phyloP scores from a whole-genome alignment of 2,888 invertebrate genomes.

The Mayetiola destructor region DNA sequence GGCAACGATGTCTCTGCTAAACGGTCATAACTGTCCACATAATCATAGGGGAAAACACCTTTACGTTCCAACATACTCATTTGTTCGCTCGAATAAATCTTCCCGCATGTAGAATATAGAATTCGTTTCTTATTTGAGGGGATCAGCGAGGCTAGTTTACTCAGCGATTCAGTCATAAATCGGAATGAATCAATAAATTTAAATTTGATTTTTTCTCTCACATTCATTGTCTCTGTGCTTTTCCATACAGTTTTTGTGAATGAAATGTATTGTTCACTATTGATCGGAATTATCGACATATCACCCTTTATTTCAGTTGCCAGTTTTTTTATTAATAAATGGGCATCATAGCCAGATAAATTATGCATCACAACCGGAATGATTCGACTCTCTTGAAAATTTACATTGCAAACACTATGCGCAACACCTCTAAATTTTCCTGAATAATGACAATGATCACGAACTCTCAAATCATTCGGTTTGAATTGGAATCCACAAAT shows the following conservation, averaged over 20 bases:
- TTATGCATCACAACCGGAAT: background rate
- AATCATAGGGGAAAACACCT: slow-evolving; percentile 27
- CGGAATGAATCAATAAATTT: slow-evolving; percentile 9
- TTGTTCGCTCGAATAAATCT: background rate
- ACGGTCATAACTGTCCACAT: slow-evolving; percentile 18
- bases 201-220: background rate
- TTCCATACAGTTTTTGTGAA: background rate
- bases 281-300: background rate
- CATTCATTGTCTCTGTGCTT: background rate
- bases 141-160: background rate
- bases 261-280: background rate
- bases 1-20: background rate
- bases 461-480: background rate
- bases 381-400: background rate
- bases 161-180: background rate
- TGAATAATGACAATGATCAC: slow-evolving; percentile 19
- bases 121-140: background rate
- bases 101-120: background rate
- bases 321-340: background rate
- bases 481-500: background rate
- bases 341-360: background rate
- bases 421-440: slow-evolving; percentile 16
- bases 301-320: background rate
- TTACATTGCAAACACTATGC: background rate
- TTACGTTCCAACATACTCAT: slow-evolving; percentile 18